Evolutionary conservation across 2,888 invertebrate species (phyloP), one percentile per base, ranked within the genome.

Genomic region (Clanis bilineata): DNA sequence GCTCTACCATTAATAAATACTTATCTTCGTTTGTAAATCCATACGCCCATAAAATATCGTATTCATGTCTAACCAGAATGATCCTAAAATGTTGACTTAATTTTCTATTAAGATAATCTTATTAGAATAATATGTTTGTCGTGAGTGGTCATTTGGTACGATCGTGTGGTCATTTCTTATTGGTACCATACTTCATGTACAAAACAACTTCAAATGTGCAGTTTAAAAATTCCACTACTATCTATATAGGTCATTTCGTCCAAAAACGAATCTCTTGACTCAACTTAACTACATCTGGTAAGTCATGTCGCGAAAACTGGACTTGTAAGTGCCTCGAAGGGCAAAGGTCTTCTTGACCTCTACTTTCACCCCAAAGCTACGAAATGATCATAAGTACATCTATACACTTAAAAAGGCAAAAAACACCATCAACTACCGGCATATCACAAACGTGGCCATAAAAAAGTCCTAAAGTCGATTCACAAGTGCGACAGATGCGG

Each of bases 401-500:
- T 15, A 47, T 3, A 39, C 23, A 38, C 39, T 15, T n/a, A 23
- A 55, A 56, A 56, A 45, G 21, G 10, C 9, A 15, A 56, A 47
- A 47, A 56, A 45, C 38, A n/a, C 44, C 28, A 22, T 38, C 39
- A 10, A 58, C 51, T 28, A 32, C 36, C 45, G 58, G 25, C 32
- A 15, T 77, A 77, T 76, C 75, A 69, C 57, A 74, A 74, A 75
- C 69, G 62, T 32, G 66, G 67, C 64, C 62, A 70, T 63, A 71
- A 65, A 64, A 63, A 32, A 67, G 57, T 45, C 51, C 54, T 63
- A 71, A 68, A 51, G 51, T 65, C 59, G 56, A 82, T 84, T 82
- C 77, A 76, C 77, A 77, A 80, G 76, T 72, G 78, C 81, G 78
- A 80, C 85, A 86, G 83, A 83, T 82, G 85, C 71, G 77, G 74